These are phyloP conservation scores for Chiloscyllium plagiosum DNA, from an alignment of 2,113 vertebrate species.

Conservation along the genomic window DNA sequence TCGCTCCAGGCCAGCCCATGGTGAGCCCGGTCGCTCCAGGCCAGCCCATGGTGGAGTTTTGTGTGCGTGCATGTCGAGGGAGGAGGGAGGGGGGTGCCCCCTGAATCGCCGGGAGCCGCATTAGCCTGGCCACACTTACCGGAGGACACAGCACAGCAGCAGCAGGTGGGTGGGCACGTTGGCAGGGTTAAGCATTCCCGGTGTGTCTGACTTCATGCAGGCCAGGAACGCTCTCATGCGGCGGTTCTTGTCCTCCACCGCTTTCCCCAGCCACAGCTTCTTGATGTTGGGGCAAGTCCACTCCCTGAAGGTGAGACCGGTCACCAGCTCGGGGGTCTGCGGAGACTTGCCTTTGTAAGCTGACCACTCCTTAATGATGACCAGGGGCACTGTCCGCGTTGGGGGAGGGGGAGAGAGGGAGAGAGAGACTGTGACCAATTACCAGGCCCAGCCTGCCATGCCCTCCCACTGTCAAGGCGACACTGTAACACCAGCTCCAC, in stretches of 20 bases:
- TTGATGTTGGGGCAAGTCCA: conserved; percentile 88
- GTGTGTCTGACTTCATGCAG: conserved; percentile 82
- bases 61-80: too few species aligned
- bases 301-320: conserved; percentile 79
- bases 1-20: too few species aligned
- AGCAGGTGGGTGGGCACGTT: conserved; percentile 82
- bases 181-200: conserved; percentile 80
- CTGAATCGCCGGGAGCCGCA: too few species aligned
- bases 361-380: conserved; percentile 88
- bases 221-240: conserved; percentile 84
- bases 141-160: conserved; percentile 89
- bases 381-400: conserved; percentile 66
- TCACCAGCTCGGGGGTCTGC: conserved; percentile 80
- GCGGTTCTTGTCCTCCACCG: conserved; percentile 82
- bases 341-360: conserved; percentile 85
- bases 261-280: conserved; percentile 81
- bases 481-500: too few species aligned
- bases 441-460: too few species aligned
- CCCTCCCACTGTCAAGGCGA: too few species aligned
- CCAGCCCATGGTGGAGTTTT: too few species aligned
- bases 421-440: neutral
- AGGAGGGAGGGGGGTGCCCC: too few species aligned
- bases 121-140: too few species aligned
- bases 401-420: neutral
- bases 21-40: too few species aligned